A percentile compares a stretch with the other conserved stretches of the same genome.
Evolutionary conservation across 1,140 invertebrate genomes (phyloP).

Genomic region (Drosophila kikkawai): DNA sequence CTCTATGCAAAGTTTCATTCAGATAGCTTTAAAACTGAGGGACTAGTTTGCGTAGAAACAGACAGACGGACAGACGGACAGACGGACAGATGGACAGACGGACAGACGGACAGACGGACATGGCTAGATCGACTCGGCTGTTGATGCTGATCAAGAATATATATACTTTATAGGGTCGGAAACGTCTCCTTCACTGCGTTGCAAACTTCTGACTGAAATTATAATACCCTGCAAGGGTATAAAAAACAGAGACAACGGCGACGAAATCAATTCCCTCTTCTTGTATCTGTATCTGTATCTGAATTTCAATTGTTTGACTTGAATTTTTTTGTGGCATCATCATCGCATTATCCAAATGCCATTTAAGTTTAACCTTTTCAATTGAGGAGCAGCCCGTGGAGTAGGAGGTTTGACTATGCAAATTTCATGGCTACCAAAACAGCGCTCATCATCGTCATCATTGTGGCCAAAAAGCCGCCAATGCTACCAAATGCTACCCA

Average conservation of each 20-base stretch:
- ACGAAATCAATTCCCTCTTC: conserved; percentile 52
- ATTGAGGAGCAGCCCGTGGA: conserved; percentile 42
- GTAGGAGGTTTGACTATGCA: conserved; percentile 58
- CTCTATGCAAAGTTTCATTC: too few species aligned
- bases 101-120: too few species aligned
- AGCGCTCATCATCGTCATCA: conserved; percentile 59
- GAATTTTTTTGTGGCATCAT: conserved; percentile 52
- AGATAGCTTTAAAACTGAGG: too few species aligned
- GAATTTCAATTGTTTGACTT: conserved; percentile 66
- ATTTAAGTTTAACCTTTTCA: conserved; percentile 78
- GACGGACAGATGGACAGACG: too few species aligned
- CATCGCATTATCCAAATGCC: conserved; percentile 78
- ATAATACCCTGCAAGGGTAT: too few species aligned
- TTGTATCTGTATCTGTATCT: conserved; percentile 36
- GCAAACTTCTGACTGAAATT: too few species aligned
- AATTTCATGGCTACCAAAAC: conserved; percentile 78
- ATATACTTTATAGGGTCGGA: too few species aligned
- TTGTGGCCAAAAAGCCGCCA: conserved; percentile 49
- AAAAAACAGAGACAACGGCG: conserved; percentile 13
- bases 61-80: too few species aligned
- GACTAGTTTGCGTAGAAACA: too few species aligned
- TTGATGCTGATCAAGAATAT: too few species aligned
- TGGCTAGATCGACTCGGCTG: too few species aligned
- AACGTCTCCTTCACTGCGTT: too few species aligned
- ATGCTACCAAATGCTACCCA: conserved; percentile 74